phyloP scores from a whole-genome alignment of 2,888 invertebrate species.

The Alentia gelatinosa region DNA sequence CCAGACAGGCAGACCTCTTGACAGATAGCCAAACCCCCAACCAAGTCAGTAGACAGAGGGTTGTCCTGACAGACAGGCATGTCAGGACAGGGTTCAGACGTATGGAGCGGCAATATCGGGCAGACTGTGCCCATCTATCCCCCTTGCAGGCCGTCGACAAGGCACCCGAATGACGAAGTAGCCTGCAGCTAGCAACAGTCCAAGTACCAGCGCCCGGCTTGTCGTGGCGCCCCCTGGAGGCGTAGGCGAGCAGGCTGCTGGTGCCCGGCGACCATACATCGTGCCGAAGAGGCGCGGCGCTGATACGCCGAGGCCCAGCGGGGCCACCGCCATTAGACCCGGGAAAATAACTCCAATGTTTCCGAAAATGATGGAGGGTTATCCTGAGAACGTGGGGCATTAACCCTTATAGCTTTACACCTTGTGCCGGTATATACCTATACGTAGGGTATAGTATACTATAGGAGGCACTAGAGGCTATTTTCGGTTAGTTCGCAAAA shows the following conservation, averaged over 20 bases:
- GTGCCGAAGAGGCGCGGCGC: not conserved
- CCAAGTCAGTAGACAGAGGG: too few relatives aligned
- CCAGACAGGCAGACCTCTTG: too few relatives aligned
- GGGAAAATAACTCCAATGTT: not conserved
- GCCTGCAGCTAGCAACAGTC: not conserved
- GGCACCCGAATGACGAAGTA: not conserved
- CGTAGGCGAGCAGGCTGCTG: not conserved
- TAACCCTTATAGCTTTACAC: too few relatives aligned
- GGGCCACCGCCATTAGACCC: not conserved
- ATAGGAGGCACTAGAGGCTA: too few relatives aligned
- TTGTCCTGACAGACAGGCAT: too few relatives aligned
- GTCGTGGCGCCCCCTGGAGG: constrained; percentile 2
- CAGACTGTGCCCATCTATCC: not conserved
- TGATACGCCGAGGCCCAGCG: not conserved
- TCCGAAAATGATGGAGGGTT: not conserved
- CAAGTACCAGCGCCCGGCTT: not conserved
- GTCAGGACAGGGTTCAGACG: too few relatives aligned
- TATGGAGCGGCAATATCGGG: not conserved
- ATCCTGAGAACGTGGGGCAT: too few relatives aligned
- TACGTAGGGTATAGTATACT: too few relatives aligned
- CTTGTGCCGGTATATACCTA: not conserved
- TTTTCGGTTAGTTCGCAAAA: too few relatives aligned
- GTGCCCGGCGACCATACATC: not conserved
- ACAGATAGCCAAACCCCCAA: too few relatives aligned
- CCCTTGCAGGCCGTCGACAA: not conserved